Percentiles rank a stretch among this genome's conserved stretches.
Evolutionary conservation across 2,113 vertebrate species (phyloP).

Genomic region (Ellobius talpinus): DNA sequence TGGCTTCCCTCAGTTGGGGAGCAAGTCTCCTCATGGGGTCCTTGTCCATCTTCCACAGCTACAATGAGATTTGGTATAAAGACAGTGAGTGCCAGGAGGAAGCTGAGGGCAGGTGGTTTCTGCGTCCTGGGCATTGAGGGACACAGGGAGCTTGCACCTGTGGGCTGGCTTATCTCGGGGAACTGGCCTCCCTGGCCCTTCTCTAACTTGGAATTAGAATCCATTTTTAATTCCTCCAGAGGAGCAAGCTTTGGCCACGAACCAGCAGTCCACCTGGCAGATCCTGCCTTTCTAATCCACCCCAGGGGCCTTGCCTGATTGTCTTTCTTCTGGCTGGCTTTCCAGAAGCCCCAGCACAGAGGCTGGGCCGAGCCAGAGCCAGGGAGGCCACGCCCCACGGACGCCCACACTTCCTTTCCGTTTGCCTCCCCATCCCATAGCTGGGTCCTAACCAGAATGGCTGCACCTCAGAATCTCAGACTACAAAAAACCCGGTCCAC

Average conservation of each 20-base stretch:
- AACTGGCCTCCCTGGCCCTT: slow-evolving; percentile 76
- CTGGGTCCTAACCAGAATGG: not conserved
- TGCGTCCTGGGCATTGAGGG: not conserved
- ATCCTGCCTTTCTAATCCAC: slow-evolving; percentile 76
- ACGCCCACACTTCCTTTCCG: not conserved
- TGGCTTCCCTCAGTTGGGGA: not conserved
- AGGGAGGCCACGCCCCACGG: fast-evolving
- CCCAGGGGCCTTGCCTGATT: slow-evolving; percentile 82
- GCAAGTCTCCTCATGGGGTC: not conserved
- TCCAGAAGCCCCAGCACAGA: not conserved
- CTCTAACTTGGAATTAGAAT: slow-evolving; percentile 83
- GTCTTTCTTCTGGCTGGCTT: slow-evolving; percentile 60
- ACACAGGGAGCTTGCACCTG: not conserved
- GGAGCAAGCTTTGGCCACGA: slow-evolving; percentile 81
- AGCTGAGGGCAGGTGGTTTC: not conserved
- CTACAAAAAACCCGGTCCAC: fast-evolving
- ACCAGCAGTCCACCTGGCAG: slow-evolving; percentile 74
- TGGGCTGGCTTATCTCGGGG: slow-evolving; percentile 73
- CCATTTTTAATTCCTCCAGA: slow-evolving; percentile 81
- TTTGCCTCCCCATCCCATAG: not conserved
- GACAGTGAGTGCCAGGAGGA: not conserved
- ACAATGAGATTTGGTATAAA: not conserved
- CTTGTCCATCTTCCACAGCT: not conserved
- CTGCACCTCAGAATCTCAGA: not conserved
- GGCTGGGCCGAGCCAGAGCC: not conserved